phyloP scores from a whole-genome alignment of 2,797 vertebrate species.

The Enteromius mattozi region DNA sequence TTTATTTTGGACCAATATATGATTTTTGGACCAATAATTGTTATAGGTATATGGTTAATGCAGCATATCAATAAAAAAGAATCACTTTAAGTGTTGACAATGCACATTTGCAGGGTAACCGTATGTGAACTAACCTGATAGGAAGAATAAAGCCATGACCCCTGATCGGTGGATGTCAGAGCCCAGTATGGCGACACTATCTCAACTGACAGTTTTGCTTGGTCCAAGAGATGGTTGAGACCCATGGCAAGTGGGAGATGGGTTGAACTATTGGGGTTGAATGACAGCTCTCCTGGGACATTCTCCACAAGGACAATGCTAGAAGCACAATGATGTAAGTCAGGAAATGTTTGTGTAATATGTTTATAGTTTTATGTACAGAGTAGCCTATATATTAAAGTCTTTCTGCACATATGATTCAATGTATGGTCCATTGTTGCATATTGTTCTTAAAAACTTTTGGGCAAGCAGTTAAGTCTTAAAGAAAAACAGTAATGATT shows the following conservation, averaged over 20 bases:
- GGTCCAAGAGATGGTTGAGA: slow-evolving; percentile 88
- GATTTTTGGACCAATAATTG: too few species aligned
- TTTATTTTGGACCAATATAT: neutral
- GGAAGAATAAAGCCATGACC: slow-evolving; percentile 78
- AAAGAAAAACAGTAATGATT: neutral
- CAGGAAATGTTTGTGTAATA: neutral
- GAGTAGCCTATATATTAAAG: neutral
- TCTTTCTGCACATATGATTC: neutral
- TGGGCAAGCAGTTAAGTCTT: neutral
- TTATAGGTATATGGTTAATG: neutral
- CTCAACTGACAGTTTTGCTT: slow-evolving; percentile 88
- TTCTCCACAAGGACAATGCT: slow-evolving; percentile 92
- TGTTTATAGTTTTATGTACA: neutral
- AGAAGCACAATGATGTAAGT: slow-evolving; percentile 53
- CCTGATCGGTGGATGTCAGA: slow-evolving; percentile 73
- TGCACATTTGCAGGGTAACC: neutral
- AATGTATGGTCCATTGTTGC: too few species aligned
- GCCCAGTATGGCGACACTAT: slow-evolving; percentile 92
- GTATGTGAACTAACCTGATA: slow-evolving; percentile 79
- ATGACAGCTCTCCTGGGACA: slow-evolving; percentile 87
- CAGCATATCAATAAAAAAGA: neutral
- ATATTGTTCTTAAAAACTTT: neutral
- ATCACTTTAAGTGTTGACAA: neutral
- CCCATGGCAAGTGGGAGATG: slow-evolving; percentile 85
- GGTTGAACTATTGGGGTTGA: slow-evolving; percentile 72